phyloP scores from a whole-genome alignment of 2,113 vertebrate species.

The Esox niger region DNA sequence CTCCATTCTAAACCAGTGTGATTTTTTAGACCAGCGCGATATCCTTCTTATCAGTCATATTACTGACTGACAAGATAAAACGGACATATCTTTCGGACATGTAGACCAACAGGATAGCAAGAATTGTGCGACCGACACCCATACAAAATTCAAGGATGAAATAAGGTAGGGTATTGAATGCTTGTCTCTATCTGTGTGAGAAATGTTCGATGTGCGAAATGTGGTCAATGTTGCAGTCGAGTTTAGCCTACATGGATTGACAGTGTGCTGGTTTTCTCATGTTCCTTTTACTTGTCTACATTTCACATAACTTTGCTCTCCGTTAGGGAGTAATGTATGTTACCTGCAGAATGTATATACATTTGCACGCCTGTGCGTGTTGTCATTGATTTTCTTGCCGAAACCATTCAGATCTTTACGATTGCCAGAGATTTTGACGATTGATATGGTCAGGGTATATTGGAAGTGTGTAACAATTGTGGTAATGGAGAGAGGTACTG shows the following conservation, averaged over 20 bases:
- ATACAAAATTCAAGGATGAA: conserved; percentile 42
- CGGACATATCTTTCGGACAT: conserved; percentile 39
- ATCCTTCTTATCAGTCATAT: conserved; percentile 40
- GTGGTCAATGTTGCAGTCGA: conserved; percentile 42
- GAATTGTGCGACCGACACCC: conserved; percentile 53
- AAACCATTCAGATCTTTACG: too few relatives aligned
- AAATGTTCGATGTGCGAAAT: background rate
- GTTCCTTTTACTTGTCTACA: background rate
- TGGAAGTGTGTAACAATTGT: background rate
- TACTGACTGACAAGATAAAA: conserved; percentile 34
- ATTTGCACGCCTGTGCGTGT: too few relatives aligned
- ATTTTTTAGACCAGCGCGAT: conserved; percentile 44
- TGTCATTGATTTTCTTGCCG: too few relatives aligned
- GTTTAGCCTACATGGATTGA: background rate
- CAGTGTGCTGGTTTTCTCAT: background rate
- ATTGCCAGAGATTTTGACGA: too few relatives aligned
- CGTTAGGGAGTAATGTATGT: background rate
- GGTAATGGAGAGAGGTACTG: background rate
- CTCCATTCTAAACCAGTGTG: background rate
- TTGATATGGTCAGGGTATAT: background rate
- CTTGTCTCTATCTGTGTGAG: background rate
- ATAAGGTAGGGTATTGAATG: conserved; percentile 57
- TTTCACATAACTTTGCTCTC: background rate
- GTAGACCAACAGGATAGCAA: conserved; percentile 50
- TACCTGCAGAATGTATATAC: background rate